phyloP scores from a whole-genome alignment of 2,888 invertebrate genomes.

The Dermolepida albohirtum region DNA sequence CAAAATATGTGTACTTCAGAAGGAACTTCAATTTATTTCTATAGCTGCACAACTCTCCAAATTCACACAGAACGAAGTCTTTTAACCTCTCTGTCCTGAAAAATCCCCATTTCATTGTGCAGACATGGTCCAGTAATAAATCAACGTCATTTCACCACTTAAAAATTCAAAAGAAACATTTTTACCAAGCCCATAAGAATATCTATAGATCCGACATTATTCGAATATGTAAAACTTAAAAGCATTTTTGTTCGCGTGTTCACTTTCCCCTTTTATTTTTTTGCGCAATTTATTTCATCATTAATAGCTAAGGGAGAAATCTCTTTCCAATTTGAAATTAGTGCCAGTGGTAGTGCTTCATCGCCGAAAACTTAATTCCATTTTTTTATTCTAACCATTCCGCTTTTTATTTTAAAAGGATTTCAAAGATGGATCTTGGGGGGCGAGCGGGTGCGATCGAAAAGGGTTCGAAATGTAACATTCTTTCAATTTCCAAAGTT shows the following conservation, averaged over 20 bases:
- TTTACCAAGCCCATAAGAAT: conserved; percentile 48
- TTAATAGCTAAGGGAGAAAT: conserved; percentile 2
- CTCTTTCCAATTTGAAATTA: neutral
- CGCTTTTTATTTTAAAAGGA: no score
- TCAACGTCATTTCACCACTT: conserved; percentile 61
- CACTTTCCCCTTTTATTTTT: conserved; percentile 50
- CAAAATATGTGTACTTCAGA: no score
- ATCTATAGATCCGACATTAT: neutral
- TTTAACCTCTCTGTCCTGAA: neutral
- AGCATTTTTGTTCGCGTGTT: conserved; percentile 54
- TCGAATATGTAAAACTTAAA: conserved; percentile 46
- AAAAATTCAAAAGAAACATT: conserved; percentile 57
- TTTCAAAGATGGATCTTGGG: no score
- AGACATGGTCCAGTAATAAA: conserved; percentile 53
- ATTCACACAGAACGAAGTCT: conserved; percentile 14
- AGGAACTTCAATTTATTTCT: no score
- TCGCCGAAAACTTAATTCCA: no score
- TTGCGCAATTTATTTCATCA: conserved; percentile 43
- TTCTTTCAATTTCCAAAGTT: conserved; percentile 9
- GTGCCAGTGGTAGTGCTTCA: no score
- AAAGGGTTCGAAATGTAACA: conserved; percentile 6
- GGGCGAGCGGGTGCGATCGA: no score
- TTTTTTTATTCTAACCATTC: no score
- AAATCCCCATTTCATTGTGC: neutral
- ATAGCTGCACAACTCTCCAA: no score